Evolutionary conservation across 2,888 invertebrate genomes (phyloP).

Genomic region (Polylopha cassiicola): DNA sequence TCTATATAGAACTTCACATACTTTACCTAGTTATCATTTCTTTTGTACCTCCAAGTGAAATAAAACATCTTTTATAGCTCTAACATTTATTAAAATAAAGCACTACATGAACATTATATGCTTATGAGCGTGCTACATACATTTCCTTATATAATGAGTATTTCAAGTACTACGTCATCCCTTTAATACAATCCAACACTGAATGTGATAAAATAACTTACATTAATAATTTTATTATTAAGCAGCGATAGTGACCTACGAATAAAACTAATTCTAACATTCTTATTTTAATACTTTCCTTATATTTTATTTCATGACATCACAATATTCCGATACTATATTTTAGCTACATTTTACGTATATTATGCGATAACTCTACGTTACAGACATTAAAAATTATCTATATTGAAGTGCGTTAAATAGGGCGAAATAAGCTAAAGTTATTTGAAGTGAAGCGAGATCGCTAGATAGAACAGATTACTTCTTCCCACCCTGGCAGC

Average conservation of each 20-base stretch:
- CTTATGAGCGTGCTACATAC: slow-evolving; percentile 53
- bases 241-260: slow-evolving; percentile 34
- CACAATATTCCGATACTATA: slow-evolving; percentile 36
- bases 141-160: slow-evolving; percentile 63
- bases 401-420: slow-evolving; percentile 1
- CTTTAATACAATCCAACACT: slow-evolving; percentile 46
- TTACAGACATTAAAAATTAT: too few species aligned
- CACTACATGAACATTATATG: slow-evolving; percentile 38
- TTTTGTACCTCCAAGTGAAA: slow-evolving; percentile 7
- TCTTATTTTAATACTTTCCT: slow-evolving; percentile 16
- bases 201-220: slow-evolving; percentile 52
- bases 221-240: slow-evolving; percentile 32
- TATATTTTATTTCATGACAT: slow-evolving; percentile 50
- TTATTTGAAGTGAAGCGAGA: too few species aligned
- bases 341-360: slow-evolving; percentile 30
- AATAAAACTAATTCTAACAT: slow-evolving; percentile 16
- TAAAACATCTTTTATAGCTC: slow-evolving; percentile 22
- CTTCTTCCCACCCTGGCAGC: slow-evolving; percentile 60
- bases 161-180: slow-evolving; percentile 60
- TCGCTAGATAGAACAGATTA: too few species aligned
- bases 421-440: slow-evolving; percentile 7
- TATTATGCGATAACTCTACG: slow-evolving; percentile 23
- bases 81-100: slow-evolving; percentile 28
- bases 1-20: too few species aligned
- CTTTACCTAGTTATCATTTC: too few species aligned